Percentiles rank a stretch among this genome's conserved stretches.
These are phyloP conservation scores for Motacilla alba DNA, from an alignment of 2,113 vertebrate genomes.

Conservation along the genomic window DNA sequence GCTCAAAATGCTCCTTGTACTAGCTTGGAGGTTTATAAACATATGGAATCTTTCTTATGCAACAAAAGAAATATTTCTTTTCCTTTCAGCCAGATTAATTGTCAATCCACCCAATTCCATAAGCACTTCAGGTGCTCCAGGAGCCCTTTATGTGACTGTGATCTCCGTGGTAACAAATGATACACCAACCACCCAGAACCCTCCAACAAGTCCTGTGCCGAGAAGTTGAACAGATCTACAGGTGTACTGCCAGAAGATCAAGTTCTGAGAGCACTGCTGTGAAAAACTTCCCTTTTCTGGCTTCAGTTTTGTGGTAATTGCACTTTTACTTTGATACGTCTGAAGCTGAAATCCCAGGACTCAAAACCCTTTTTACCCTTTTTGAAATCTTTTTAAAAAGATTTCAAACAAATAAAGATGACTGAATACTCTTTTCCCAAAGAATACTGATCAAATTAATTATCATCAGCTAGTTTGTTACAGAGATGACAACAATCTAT, in stretches of 20 bases:
- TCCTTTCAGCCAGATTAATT: neutral
- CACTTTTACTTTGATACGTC: neutral
- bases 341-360: neutral
- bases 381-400: too few relatives aligned
- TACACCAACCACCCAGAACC: neutral
- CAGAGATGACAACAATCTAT: neutral
- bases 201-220: neutral
- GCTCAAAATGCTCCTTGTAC: neutral
- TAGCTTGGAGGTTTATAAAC: neutral
- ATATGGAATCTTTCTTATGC: neutral
- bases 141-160: neutral
- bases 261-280: neutral
- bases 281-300: neutral
- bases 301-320: neutral
- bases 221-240: neutral
- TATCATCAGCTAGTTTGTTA: neutral
- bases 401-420: neutral
- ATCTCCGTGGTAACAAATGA: neutral
- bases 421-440: neutral
- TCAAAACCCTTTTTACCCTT: neutral
- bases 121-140: neutral
- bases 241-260: neutral
- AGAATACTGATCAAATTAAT: neutral
- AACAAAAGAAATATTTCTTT: neutral
- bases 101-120: neutral